Base-by-base conservation (phyloP, 2,888 invertebrate genomes). In the Pelosia muscerda region DNA sequence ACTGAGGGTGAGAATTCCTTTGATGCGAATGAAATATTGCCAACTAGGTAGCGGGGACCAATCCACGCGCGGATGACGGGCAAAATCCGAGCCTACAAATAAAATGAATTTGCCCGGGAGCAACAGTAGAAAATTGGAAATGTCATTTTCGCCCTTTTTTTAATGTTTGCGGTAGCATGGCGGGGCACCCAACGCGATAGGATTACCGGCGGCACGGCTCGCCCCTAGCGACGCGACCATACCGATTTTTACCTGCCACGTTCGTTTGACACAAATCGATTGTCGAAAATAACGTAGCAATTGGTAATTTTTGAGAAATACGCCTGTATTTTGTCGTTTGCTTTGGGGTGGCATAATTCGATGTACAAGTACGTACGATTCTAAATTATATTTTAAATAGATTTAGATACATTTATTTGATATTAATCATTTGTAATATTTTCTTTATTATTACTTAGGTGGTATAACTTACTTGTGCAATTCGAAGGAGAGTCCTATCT, bases 71-170 rank as follows among this genome's bases (percentile, higher is more conserved):
- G 88, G 87, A 88, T 89, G 92, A 91, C 92, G 89, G 85, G 86
- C 85, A 88, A 83, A 93, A 93, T 92, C 91, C 90, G 88, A 86
- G 92, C 90, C 91, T 90, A 90, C 91, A 91, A 92, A 93, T 92
- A 93, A 94, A 95, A 94, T 92, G 93, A 92, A 91, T 92, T 91
- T 89, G 88, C 88, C 93, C 90, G 88, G 88, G 85, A 90, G 94
- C 93, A 89, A 92, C 91, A 89, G 93, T 92, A 95, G 95, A 95
- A 95, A 95, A 95, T 95, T 95, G 92, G 94, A 95, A 95, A 95
- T 93, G 95, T 95, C 95, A 95, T 95, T 95, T 95, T 95, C 92
- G 92, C 91, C 90, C 89, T 85, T 94, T 95, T 95, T 95, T 95
- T 93, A 92, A 93, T 93, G 93, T 94, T 94, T 95, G 93, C 88